Evolutionary conservation across 2,113 vertebrate species (phyloP).

Genomic region (Hydropotes inermis): DNA sequence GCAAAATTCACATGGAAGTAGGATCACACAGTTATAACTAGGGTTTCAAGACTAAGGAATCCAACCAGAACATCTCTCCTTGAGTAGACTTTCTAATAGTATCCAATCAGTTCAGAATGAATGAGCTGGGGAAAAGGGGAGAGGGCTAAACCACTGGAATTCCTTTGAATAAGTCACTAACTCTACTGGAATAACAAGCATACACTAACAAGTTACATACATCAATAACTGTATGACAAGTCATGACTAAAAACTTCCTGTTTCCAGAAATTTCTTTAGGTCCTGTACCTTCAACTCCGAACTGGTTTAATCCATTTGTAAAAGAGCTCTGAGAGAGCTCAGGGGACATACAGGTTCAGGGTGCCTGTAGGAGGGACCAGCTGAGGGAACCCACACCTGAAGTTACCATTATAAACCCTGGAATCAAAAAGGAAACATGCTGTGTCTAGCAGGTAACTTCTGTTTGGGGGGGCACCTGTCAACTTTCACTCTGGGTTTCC

Average conservation of each 20-base stretch:
- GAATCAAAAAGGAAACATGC: background rate
- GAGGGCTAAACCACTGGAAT: background rate
- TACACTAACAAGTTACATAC: background rate
- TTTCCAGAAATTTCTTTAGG: background rate
- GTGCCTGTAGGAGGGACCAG: background rate
- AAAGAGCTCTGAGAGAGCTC: background rate
- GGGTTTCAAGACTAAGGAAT: background rate
- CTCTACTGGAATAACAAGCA: background rate
- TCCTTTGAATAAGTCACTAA: conserved; percentile 6
- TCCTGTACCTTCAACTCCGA: background rate
- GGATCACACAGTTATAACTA: background rate
- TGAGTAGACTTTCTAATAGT: background rate
- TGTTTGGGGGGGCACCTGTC: background rate
- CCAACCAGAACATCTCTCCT: background rate
- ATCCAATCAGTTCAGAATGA: conserved; percentile 12
- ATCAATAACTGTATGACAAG: background rate
- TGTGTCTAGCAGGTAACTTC: background rate
- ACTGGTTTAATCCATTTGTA: background rate
- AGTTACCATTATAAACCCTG: background rate
- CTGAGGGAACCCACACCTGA: background rate
- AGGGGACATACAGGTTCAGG: background rate
- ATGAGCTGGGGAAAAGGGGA: background rate
- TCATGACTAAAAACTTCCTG: background rate
- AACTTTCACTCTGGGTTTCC: background rate
- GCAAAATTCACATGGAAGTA: background rate